Evolutionary conservation across 1,140 invertebrate species (phyloP), one percentile per base, ranked within the genome.

Genomic region (Neodiprion lecontei): DNA sequence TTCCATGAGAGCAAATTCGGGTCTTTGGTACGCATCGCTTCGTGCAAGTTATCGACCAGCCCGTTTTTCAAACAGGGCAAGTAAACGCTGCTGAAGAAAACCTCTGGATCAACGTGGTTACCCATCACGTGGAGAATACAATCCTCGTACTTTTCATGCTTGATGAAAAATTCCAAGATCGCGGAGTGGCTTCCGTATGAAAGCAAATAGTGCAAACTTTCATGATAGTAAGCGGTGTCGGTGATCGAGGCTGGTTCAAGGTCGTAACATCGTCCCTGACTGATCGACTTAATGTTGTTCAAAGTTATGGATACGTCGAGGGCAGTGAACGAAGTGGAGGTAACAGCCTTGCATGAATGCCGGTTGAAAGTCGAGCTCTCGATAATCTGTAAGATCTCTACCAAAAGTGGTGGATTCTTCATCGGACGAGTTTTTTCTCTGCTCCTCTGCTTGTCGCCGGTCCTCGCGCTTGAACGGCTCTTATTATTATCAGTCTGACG

Each of bases 81-180:
- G 77, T 94, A 94, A 23, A 95, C 90, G 2, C 87, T 79, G n/a
- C 94, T 92, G 1, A 93, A 91, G 79, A 95, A 95, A 0, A 91
- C 83, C 73, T 95, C 93, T 1, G 90, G 86, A 17, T 92, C 90
- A 1, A 94, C 87, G 67, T 91, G 81, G 77, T 93, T 92, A n/a
- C 92, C 90, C 23, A 91, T 84, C 67, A 92, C 91, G 76, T 94
- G 93, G 7, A 86, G 83, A 0, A 95, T 82, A 3, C 92, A 92
- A 23, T 92, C 90, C 0, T 85, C 81, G 47, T 92, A 83, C 73
- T 92, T 90, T 23, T 90, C 89, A 21, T 94, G 91, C 73, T 91
- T 91, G 73, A 95, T 87, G 72, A 93, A 92, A 80, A 95, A 95
- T 67, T 91, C 89, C 23, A 95, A 88, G n/a, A 94, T 91, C 7